Percentiles rank a stretch among this genome's conserved stretches.
These are phyloP conservation scores for Henicopernis longicauda DNA, from an alignment of 2,113 vertebrate species.

Conservation along the genomic window DNA sequence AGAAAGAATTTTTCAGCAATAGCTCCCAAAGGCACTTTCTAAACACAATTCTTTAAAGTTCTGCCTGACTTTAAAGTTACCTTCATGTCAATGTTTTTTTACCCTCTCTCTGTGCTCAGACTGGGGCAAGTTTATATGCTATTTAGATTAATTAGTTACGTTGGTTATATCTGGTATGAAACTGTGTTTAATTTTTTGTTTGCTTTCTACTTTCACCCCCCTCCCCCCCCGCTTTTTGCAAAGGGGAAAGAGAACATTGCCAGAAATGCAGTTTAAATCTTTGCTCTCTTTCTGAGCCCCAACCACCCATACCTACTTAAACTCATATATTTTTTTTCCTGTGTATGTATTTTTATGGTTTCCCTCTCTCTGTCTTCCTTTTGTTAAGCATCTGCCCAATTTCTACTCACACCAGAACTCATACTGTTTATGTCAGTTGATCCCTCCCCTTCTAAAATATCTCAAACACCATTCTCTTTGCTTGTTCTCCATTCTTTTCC, in stretches of 20 bases:
- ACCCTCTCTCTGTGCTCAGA: background rate
- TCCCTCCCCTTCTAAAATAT: background rate
- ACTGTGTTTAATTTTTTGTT: background rate
- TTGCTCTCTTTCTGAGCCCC: background rate
- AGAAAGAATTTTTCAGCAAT: background rate
- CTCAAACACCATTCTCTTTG: background rate
- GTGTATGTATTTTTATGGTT: background rate
- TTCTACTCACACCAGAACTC: background rate
- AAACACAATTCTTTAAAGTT: background rate
- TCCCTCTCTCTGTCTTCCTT: background rate
- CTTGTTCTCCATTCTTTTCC: background rate
- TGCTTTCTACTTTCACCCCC: background rate
- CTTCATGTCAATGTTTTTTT: background rate
- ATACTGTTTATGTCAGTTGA: background rate
- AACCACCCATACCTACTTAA: background rate
- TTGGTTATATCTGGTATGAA: background rate
- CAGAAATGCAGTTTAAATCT: background rate
- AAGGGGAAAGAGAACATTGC: background rate
- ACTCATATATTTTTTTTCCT: background rate
- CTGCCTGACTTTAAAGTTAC: background rate
- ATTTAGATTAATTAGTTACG: background rate
- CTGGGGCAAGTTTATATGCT: background rate
- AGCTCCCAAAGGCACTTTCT: background rate
- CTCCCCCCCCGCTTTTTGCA: fast-evolving
- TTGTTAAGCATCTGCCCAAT: background rate